These are phyloP conservation scores for Ethmia dodecea DNA, from an alignment of 2,888 invertebrate species.

Conservation along the genomic window DNA sequence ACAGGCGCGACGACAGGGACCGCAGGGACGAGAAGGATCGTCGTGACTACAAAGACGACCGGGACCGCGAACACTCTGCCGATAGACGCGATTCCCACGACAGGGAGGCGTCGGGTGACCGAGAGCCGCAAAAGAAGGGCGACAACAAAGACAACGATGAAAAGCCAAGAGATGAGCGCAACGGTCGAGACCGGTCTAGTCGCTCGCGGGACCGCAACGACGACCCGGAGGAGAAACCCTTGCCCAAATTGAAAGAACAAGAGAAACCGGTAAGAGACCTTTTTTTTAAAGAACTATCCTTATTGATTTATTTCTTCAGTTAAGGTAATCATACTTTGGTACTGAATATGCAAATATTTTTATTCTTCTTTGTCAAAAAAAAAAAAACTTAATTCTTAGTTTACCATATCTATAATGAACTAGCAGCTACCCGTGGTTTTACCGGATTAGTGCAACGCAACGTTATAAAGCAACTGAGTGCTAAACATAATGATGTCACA, in stretches of 20 bases:
- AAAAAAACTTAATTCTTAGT: too few relatives aligned
- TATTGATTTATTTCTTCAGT: too few relatives aligned
- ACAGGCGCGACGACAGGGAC: constrained; percentile 23
- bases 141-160: too few relatives aligned
- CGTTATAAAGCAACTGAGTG: too few relatives aligned
- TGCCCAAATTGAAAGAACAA: constrained; percentile 86
- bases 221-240: constrained; percentile 52
- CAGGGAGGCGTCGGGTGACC: constrained; percentile 9
- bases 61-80: constrained; percentile 14
- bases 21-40: constrained; percentile 28
- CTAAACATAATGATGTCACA: too few relatives aligned
- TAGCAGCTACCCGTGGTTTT: too few relatives aligned
- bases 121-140: constrained; percentile 16
- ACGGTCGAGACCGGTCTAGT: constrained; percentile 45
- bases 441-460: too few relatives aligned
- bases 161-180: constrained; percentile 31
- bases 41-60: constrained; percentile 17
- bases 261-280: constrained; percentile 80
- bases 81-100: constrained; percentile 17
- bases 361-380: too few relatives aligned
- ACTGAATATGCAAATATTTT: too few relatives aligned
- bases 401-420: too few relatives aligned
- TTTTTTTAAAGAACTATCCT: too few relatives aligned
- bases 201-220: constrained; percentile 47
- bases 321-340: too few relatives aligned